phyloP scores from a whole-genome alignment of 2,113 vertebrate species.

The Thunnus thynnus region DNA sequence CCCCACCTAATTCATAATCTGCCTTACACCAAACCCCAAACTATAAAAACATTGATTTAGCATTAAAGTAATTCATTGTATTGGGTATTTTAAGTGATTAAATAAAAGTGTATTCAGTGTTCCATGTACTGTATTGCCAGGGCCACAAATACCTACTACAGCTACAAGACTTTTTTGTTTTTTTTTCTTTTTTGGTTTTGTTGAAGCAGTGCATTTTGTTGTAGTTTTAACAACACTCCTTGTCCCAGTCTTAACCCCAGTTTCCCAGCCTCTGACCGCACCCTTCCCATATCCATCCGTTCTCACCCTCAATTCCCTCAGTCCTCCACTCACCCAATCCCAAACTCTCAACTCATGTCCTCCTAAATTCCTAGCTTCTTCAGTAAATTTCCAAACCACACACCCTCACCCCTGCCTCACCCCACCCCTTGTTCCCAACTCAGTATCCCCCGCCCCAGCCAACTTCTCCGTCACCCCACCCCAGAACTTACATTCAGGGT shows the following conservation, averaged over 20 bases:
- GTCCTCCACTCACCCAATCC: conserved; percentile 12
- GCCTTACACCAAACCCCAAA: conserved; percentile 24
- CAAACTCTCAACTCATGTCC: conserved; percentile 8
- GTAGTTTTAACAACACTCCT: conserved; percentile 8
- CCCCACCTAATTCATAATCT: conserved; percentile 35
- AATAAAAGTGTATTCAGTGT: background rate
- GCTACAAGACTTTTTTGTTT: background rate
- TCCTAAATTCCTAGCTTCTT: background rate
- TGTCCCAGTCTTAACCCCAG: conserved; percentile 17
- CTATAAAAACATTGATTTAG: conserved; percentile 54
- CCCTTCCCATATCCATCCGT: conserved; percentile 1
- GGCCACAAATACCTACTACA: conserved; percentile 1
- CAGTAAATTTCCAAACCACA: conserved; percentile 29
- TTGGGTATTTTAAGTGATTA: conserved; percentile 24
- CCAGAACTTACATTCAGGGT: conserved; percentile 47
- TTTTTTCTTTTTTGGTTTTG: background rate
- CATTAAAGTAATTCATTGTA: conserved; percentile 37
- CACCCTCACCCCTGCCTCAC: conserved; percentile 44
- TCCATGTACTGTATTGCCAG: conserved; percentile 1
- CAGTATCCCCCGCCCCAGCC: conserved; percentile 7
- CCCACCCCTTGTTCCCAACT: conserved; percentile 39
- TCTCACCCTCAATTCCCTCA: conserved; percentile 1
- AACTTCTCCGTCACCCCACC: conserved; percentile 47
- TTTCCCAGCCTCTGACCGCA: conserved; percentile 8
- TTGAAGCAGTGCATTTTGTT: background rate